These are phyloP conservation scores for Macaria notata DNA, from an alignment of 2,888 invertebrate species.

Conservation along the genomic window DNA sequence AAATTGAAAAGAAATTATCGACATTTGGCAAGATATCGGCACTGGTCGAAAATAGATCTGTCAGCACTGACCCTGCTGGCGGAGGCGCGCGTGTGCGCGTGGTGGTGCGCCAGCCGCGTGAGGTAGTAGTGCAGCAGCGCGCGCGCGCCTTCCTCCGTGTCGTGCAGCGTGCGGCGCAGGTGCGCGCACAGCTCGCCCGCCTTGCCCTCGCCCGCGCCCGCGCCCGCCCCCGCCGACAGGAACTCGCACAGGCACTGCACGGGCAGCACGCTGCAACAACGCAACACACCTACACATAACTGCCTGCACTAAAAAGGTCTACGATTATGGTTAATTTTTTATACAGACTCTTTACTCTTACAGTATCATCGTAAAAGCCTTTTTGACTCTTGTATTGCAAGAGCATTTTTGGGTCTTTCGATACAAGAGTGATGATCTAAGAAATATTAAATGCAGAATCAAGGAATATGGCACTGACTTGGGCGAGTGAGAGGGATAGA, in stretches of 20 bases:
- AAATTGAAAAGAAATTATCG: too few relatives aligned
- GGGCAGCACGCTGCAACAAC: slow-evolving; percentile 87
- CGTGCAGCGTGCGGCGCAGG: slow-evolving; percentile 77
- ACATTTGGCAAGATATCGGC: too few relatives aligned
- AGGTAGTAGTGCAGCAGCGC: slow-evolving; percentile 96
- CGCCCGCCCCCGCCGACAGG: slow-evolving; percentile 84
- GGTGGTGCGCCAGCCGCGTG: slow-evolving; percentile 90
- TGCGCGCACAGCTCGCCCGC: slow-evolving; percentile 87
- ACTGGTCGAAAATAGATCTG: too few relatives aligned
- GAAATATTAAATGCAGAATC: too few relatives aligned
- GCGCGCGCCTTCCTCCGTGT: slow-evolving; percentile 84
- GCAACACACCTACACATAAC: not conserved
- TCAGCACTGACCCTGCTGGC: slow-evolving; percentile 83
- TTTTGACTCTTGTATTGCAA: too few relatives aligned
- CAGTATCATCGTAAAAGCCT: too few relatives aligned
- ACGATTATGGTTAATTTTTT: not conserved
- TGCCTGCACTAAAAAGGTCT: not conserved
- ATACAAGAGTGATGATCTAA: too few relatives aligned
- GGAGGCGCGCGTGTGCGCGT: slow-evolving; percentile 88
- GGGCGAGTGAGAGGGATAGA: too few relatives aligned
- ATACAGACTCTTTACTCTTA: too few relatives aligned
- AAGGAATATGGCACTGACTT: too few relatives aligned
- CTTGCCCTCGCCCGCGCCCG: slow-evolving; percentile 63
- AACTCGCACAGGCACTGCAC: slow-evolving; percentile 99
- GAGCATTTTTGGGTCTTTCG: too few relatives aligned